These are phyloP conservation scores for Ciona savignyi DNA, from an alignment of 23 tunicate genomes.

Conservation along the genomic window DNA sequence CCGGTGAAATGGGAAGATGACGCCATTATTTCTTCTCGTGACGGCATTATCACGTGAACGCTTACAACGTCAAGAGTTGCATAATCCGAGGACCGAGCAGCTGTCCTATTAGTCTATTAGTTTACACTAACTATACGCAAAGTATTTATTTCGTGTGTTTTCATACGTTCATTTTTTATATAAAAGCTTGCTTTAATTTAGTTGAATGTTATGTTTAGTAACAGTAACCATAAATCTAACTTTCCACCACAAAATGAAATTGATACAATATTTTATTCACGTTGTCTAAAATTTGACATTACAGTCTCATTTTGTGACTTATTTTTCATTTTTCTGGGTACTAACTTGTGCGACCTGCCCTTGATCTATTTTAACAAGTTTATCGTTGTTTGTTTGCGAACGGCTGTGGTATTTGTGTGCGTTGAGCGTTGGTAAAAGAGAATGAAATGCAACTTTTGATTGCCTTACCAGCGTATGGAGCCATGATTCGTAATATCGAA, in stretches of 20 bases:
- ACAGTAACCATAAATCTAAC: too few relatives aligned
- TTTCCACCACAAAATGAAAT: too few relatives aligned
- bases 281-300: too few relatives aligned
- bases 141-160: background rate
- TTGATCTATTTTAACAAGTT: background rate
- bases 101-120: background rate
- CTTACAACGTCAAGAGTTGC: background rate
- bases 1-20: background rate
- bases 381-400: background rate
- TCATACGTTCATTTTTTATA: too few relatives aligned
- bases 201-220: too few relatives aligned
- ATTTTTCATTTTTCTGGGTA: background rate
- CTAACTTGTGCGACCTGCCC: background rate
- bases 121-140: background rate
- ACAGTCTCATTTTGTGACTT: too few relatives aligned
- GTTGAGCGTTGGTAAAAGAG: too few relatives aligned
- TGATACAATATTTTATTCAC: too few relatives aligned
- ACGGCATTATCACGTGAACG: background rate
- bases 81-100: background rate
- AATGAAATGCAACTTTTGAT: too few relatives aligned
- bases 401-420: too few relatives aligned
- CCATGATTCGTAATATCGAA: too few relatives aligned
- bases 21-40: background rate
- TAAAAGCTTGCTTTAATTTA: background rate
- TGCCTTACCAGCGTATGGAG: too few relatives aligned